Percentiles rank a stretch among this genome's conserved stretches.
phyloP scores from a whole-genome alignment of 1,140 invertebrate genomes.

The Diachasma alloeum region DNA sequence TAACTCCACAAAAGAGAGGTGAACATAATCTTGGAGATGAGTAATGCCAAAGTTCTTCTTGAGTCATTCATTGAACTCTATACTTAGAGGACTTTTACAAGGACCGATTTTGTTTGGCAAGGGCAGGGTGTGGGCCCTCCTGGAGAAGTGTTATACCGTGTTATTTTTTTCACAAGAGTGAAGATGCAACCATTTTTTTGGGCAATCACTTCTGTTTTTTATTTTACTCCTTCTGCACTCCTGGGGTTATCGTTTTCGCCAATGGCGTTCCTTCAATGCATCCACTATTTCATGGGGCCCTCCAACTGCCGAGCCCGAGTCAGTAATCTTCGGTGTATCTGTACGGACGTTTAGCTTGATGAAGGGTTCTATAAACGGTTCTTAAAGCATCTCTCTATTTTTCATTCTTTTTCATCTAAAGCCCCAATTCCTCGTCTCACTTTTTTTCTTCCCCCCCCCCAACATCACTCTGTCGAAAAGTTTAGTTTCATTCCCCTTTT shows the following conservation, averaged over 20 bases:
- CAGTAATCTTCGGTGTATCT: conserved; percentile 54
- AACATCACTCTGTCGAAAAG: not conserved
- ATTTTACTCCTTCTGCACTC: not conserved
- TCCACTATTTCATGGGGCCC: not conserved
- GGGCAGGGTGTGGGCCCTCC: conserved; percentile 28
- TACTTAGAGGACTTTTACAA: conserved; percentile 53
- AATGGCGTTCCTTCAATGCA: conserved; percentile 5
- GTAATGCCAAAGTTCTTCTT: not conserved
- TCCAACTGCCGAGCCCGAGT: not conserved
- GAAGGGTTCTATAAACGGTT: conserved; percentile 63
- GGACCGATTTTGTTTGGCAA: conserved; percentile 55
- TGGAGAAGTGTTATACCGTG: not conserved
- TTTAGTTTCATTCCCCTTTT: not conserved
- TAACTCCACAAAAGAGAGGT: not conserved
- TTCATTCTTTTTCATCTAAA: not conserved
- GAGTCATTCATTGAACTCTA: conserved; percentile 42
- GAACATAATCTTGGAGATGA: not conserved
- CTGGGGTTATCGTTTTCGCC: conserved; percentile 17
- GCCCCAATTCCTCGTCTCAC: not conserved
- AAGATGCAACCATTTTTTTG: conserved; percentile 16
- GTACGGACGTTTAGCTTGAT: conserved; percentile 58
- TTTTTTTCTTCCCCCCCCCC: not conserved
- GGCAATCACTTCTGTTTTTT: conserved; percentile 20
- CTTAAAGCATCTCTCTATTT: not conserved
- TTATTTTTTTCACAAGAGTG: not conserved